Evolutionary conservation across 2,797 vertebrate genomes (phyloP).

Genomic region (Enteromius radiatus): DNA sequence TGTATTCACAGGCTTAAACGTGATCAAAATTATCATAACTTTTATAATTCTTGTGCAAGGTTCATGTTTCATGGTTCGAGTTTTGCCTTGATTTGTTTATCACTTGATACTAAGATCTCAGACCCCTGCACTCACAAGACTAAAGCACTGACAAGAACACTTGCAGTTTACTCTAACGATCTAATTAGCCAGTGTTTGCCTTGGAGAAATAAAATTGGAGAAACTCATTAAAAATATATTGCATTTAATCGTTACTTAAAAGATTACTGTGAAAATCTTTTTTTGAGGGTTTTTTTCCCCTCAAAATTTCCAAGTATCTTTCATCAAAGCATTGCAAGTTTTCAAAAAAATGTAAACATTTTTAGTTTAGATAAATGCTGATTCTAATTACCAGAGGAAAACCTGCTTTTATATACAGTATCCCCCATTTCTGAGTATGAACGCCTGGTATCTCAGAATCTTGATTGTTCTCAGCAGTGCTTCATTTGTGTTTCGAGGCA

Average conservation of each 20-base stretch:
- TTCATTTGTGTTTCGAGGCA: neutral
- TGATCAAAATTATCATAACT: neutral
- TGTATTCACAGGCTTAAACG: neutral
- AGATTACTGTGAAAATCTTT: neutral
- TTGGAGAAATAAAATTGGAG: neutral
- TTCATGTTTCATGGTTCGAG: neutral
- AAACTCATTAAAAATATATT: constrained; percentile 26
- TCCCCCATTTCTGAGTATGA: neutral
- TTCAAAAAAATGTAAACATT: neutral
- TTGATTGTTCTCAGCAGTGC: neutral
- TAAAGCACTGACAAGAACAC: constrained; percentile 12
- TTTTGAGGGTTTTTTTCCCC: neutral
- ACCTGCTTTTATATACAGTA: neutral
- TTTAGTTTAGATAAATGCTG: neutral
- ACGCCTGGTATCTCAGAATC: neutral
- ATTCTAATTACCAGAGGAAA: neutral
- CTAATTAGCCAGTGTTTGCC: constrained; percentile 22
- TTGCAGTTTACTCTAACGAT: neutral
- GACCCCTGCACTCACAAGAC: neutral
- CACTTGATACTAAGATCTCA: neutral
- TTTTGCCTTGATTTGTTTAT: constrained; percentile 7
- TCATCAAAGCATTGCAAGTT: neutral
- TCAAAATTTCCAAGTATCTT: neutral
- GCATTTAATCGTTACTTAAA: constrained; percentile 5
- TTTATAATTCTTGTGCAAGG: neutral